These are phyloP conservation scores for Mirounga angustirostris DNA, from an alignment of 2,113 vertebrate species.

Conservation along the genomic window DNA sequence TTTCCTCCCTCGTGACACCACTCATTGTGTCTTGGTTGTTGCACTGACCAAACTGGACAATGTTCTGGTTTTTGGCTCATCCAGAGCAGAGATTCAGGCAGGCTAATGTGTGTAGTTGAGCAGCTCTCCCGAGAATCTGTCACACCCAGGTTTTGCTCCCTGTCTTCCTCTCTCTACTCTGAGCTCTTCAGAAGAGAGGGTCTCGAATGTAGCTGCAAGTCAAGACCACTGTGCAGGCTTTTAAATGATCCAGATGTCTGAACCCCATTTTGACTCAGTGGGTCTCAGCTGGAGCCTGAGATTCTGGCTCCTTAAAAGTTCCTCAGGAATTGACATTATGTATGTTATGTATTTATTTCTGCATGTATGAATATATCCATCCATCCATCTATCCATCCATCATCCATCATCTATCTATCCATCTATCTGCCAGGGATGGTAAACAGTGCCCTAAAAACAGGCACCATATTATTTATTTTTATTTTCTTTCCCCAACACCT, in stretches of 20 bases:
- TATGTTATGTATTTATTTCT: background rate
- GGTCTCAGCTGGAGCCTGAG: background rate
- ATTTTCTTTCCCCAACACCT: background rate
- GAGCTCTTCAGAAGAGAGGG: background rate
- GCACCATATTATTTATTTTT: background rate
- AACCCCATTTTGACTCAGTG: background rate
- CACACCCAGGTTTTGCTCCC: background rate
- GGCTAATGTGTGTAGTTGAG: accelerated
- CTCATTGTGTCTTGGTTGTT: background rate
- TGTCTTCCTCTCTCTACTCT: background rate
- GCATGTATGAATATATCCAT: background rate
- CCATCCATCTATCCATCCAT: background rate
- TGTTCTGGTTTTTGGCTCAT: accelerated
- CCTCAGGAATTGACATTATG: background rate
- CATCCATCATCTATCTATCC: background rate
- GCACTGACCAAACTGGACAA: accelerated
- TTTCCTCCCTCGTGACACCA: background rate
- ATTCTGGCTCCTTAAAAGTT: background rate
- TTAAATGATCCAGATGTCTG: background rate
- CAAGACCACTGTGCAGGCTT: background rate
- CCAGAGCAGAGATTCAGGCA: background rate
- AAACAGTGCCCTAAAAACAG: background rate
- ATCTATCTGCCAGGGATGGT: too few species aligned
- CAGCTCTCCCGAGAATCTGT: background rate
- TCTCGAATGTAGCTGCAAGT: background rate